Base-by-base conservation (phyloP, 2,797 vertebrate genomes). In the Denticeps clupeoides region DNA sequence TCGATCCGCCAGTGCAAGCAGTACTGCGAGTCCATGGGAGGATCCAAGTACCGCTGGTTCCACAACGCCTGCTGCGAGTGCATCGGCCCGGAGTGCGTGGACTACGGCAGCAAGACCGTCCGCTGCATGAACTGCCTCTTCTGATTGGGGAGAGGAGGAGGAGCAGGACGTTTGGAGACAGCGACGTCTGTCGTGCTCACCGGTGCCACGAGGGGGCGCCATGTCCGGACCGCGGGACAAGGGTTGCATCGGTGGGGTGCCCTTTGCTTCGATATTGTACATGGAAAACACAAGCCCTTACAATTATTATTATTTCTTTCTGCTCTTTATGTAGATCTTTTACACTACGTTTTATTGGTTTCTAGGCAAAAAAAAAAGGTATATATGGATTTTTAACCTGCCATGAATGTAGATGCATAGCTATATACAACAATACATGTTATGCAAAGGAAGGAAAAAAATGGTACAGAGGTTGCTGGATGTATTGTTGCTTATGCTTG, bases 11-110 rank as follows among this genome's bases (percentile, higher is more conserved):
- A 98, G 74, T 99, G 95, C 74, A 97, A 97, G 73, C 84, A 86
- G 59, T 97, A 95, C 72, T 98, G 95, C 0, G 91, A 95, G 77
- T 95, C 95, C 45, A 97, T 98, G 94, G 95, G 95, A 31, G 93
- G 93, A 5, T 97, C 95, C 50, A 99, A 98, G 58, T 99, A 99
- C 67, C 87, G 93, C 53, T 99, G 95, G 95, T 99, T 99, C 64
- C 95, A 99, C 78, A 99, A 98, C 19, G 95, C 95, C 49, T 99
- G 95, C 86, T 98, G 95, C 7, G 90, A 99, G 70, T 99, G 95
- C 55, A 84, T 99, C 3, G 95, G 95, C 1, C 95, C 95, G 0
- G 93, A 97, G 60, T 99, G 95, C 35, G 81, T 97, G 19, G 93
- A 99, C 79, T 99, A 99, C 0, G 95, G 95, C 68, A 98, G 93